Conservation (phyloP, 2,888 invertebrate species). For the Globia sparganii region DNA sequence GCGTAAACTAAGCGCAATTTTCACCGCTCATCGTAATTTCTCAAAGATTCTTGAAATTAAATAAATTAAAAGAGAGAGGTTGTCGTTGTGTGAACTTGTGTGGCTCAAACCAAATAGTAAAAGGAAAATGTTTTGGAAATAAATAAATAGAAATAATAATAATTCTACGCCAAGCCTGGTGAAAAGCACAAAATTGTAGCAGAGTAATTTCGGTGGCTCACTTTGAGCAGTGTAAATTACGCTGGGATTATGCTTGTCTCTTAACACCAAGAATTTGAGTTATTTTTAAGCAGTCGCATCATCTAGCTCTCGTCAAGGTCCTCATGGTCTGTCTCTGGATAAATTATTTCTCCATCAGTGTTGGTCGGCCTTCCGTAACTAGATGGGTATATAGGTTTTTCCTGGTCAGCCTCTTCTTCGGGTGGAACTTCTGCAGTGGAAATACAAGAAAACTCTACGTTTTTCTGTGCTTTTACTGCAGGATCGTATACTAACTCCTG, state of each 20-base stretch:
- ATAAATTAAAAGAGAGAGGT: background rate
- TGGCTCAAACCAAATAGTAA: background rate
- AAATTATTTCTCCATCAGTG: conserved; percentile 12
- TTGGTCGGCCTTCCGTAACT: conserved; percentile 17
- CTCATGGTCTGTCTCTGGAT: conserved; percentile 29
- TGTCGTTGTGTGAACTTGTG: background rate
- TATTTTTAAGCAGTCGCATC: background rate
- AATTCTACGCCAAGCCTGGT: background rate
- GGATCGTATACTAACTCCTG: background rate
- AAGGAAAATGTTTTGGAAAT: background rate
- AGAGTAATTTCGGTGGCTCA: background rate
- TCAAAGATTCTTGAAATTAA: background rate
- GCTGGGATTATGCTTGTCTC: background rate
- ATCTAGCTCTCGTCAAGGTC: conserved; percentile 17
- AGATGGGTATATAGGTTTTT: background rate
- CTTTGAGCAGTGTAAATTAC: conserved; percentile 10
- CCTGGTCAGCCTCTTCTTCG: background rate
- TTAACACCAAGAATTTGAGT: background rate
- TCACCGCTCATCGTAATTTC: background rate
- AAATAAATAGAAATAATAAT: background rate
- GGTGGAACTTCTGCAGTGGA: background rate
- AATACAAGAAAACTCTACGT: too few relatives aligned
- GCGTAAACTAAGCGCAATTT: background rate
- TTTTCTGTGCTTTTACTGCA: background rate
- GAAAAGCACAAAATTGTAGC: background rate